A percentile compares a stretch with the other conserved stretches of the same genome.
phyloP scores from a whole-genome alignment of 1,140 invertebrate species.

The Anagrus nilaparvatae region DNA sequence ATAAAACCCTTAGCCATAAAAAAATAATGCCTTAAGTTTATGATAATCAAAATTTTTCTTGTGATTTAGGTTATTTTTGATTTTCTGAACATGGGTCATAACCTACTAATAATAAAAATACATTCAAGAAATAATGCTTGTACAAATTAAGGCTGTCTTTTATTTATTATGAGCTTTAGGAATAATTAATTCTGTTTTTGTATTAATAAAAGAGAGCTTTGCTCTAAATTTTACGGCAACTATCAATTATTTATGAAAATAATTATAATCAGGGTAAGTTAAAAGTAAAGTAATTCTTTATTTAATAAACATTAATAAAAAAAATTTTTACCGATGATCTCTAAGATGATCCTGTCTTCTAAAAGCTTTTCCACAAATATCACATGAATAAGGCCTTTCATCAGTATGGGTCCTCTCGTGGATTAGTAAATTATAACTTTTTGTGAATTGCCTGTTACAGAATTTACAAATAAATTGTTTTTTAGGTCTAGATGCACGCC shows the following conservation, averaged over 20 bases:
- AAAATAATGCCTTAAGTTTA: too few relatives aligned
- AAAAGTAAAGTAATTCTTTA: too few relatives aligned
- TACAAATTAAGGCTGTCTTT: neutral
- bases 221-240: too few relatives aligned
- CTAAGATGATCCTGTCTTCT: conserved; percentile 89
- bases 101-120: too few relatives aligned
- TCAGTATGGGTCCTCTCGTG: conserved; percentile 97
- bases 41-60: too few relatives aligned
- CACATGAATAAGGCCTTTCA: conserved; percentile 93
- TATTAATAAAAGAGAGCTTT: neutral
- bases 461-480: conserved; percentile 98
- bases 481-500: conserved; percentile 75
- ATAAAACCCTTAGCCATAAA: too few relatives aligned
- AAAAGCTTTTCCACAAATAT: conserved; percentile 96
- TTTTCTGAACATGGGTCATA: too few relatives aligned
- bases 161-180: too few relatives aligned
- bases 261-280: neutral
- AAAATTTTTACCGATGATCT: conserved; percentile 75
- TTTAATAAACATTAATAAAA: neutral
- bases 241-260: too few relatives aligned
- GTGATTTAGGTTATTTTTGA: too few relatives aligned
- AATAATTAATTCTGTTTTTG: neutral
- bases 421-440: conserved; percentile 95
- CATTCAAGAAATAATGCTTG: neutral
- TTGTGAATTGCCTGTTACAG: conserved; percentile 94